These are phyloP conservation scores for Torymus texanus DNA, from an alignment of 2,888 invertebrate genomes.

Conservation along the genomic window DNA sequence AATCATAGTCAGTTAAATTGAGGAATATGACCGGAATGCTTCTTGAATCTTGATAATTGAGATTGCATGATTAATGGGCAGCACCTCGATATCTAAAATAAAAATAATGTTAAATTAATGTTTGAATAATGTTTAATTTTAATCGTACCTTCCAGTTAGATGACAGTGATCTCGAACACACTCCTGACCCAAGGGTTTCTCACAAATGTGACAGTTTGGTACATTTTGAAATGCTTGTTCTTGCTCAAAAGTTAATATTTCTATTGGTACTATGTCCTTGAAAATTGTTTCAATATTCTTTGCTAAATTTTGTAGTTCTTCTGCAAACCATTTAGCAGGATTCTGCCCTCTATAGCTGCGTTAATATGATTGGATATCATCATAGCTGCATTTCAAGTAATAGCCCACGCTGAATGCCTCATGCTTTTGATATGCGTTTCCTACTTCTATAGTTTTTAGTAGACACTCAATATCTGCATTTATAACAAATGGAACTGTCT, in stretches of 20 bases:
- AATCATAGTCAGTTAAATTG: conserved; percentile 61
- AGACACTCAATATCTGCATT: neutral
- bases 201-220: neutral
- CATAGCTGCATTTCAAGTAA: neutral
- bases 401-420: neutral
- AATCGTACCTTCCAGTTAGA: neutral
- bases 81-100: conserved; percentile 48
- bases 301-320: neutral
- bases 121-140: too few relatives aligned
- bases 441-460: neutral
- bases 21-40: conserved; percentile 67
- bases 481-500: neutral
- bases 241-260: neutral
- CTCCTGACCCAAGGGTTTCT: neutral
- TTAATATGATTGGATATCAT: neutral
- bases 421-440: neutral
- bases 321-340: neutral
- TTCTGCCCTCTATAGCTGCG: neutral
- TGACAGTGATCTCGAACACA: conserved; percentile 2
- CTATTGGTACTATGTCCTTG: too few relatives aligned
- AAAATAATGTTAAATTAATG: too few relatives aligned
- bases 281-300: neutral
- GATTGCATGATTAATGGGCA: conserved; percentile 61
- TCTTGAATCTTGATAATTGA: conserved; percentile 63
- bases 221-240: neutral